Evolutionary conservation across 2,888 invertebrate genomes (phyloP), one percentile per base, ranked within the genome.

Genomic region (Trilocha varians): DNA sequence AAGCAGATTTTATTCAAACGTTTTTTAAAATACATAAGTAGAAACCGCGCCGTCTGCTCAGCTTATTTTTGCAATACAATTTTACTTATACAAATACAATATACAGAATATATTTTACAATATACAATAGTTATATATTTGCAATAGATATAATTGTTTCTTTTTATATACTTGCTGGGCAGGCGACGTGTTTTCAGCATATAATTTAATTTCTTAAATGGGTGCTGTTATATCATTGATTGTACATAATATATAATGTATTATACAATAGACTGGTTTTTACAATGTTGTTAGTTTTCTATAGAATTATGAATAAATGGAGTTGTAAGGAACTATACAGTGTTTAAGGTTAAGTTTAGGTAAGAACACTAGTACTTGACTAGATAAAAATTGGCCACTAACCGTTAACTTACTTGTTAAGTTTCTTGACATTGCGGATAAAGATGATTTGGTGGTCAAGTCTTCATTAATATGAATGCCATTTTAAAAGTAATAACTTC

Each of bases 251-350:
- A 85, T 78, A 78, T 82, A 83, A 79, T 80, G 71, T 79, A 84
- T 78, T 80, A 79, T 82, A 79, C 25, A 84, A 84, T 85, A 85
- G 84, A 80, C 84, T 82, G 84, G 84, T 70, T 25, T 78, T 80
- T 82, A 82, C 72, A 78, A 55, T 76, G 80, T 83, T 84, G 72
- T 83, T 83, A 83, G 83, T 78, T 82, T 83, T 79, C 82, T 82
- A 83, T 82, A 80, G 73, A 82, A 73, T 69, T 80, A 77, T 77
- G 61, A 46, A 59, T 47, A 37, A 42, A 62, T 62, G 75, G 69
- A 65, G 62, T 57, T 69, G 70, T 55, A 59, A 55, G 49, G 59
- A 57, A 61, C 52, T 49, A 50, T 3, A 15, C 9, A 14, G 9
- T 13, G n/a, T 13, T n/a, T 14, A 2, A 14, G 5, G n/a, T n/a